Evolutionary conservation across 2,888 invertebrate species (phyloP).

Genomic region (Orgyia antiqua): DNA sequence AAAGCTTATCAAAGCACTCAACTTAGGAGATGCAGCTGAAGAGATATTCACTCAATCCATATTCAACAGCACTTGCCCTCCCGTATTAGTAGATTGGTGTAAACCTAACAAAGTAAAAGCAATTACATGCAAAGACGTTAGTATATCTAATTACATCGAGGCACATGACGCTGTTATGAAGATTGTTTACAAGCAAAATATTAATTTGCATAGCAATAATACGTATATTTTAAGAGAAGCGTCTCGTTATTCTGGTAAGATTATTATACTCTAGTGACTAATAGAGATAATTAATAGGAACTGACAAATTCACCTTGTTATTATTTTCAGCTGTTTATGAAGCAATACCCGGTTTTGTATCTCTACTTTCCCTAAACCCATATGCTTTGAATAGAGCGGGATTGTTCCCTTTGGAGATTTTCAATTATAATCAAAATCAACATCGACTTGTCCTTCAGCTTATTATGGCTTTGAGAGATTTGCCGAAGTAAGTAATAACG

Average conservation of each 20-base stretch:
- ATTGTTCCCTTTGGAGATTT: slow-evolving; percentile 59
- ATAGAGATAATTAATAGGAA: too few species aligned
- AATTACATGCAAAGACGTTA: slow-evolving; percentile 71
- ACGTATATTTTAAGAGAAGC: slow-evolving; percentile 67
- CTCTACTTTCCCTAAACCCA: slow-evolving; percentile 72
- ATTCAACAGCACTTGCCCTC: slow-evolving; percentile 66
- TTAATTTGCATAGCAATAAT: slow-evolving; percentile 66
- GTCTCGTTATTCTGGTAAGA: slow-evolving; percentile 66
- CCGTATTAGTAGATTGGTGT: slow-evolving; percentile 70
- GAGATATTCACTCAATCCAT: slow-evolving; percentile 67
- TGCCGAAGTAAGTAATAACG: slow-evolving; percentile 76
- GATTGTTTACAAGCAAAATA: slow-evolving; percentile 62
- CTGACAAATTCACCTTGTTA: slow-evolving; percentile 12
- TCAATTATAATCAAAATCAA: slow-evolving; percentile 59
- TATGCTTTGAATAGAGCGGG: slow-evolving; percentile 66
- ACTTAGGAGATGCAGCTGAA: slow-evolving; percentile 61
- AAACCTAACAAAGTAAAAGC: slow-evolving; percentile 63
- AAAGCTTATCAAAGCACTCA: slow-evolving; percentile 55
- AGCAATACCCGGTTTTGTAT: slow-evolving; percentile 71
- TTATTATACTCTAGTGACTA: too few species aligned
- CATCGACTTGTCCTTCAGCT: slow-evolving; percentile 70
- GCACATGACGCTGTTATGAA: slow-evolving; percentile 72
- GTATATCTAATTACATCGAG: slow-evolving; percentile 70
- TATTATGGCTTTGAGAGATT: slow-evolving; percentile 71
- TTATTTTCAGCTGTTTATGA: slow-evolving; percentile 66